Percentiles rank a stretch among this genome's conserved stretches.
Conservation (phyloP, 1,140 invertebrate genomes). For the Tetragonula clypearis region DNA sequence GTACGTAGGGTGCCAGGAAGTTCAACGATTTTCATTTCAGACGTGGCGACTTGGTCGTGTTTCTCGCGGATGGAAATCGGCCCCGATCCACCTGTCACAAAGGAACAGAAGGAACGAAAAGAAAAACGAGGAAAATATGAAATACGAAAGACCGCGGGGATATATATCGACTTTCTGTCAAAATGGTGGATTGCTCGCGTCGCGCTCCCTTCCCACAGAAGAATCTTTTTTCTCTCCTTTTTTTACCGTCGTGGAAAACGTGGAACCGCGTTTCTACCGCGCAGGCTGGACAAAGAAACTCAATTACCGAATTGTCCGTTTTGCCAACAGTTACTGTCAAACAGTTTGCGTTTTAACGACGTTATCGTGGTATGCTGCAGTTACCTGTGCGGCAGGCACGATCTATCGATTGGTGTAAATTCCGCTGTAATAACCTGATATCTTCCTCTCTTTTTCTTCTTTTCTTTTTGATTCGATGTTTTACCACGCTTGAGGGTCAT, state of each 20-base stretch:
- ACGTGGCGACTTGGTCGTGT: no score
- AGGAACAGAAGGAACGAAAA: background rate
- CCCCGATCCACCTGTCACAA: background rate
- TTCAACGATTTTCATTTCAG: conserved; percentile 32
- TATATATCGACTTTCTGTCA: conserved; percentile 50
- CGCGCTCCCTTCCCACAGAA: background rate
- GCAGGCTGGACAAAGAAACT: conserved; percentile 7
- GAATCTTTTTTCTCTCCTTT: background rate
- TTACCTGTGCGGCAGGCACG: background rate
- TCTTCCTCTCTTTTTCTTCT: background rate
- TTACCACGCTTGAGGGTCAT: no score
- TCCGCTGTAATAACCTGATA: background rate
- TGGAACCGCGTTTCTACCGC: background rate
- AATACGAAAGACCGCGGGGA: conserved; percentile 21
- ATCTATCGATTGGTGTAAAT: background rate
- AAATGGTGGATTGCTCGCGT: background rate
- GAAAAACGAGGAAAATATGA: background rate
- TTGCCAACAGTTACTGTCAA: background rate
- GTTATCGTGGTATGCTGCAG: background rate
- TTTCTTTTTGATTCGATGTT: background rate
- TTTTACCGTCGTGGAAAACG: background rate
- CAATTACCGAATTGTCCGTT: conserved; percentile 22
- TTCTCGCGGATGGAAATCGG: conserved; percentile 1
- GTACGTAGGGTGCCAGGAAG: conserved; percentile 1
- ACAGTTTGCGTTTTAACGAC: background rate